Base-by-base conservation (phyloP, 2,888 invertebrate genomes). In the Melikaiella ostensackeni region DNA sequence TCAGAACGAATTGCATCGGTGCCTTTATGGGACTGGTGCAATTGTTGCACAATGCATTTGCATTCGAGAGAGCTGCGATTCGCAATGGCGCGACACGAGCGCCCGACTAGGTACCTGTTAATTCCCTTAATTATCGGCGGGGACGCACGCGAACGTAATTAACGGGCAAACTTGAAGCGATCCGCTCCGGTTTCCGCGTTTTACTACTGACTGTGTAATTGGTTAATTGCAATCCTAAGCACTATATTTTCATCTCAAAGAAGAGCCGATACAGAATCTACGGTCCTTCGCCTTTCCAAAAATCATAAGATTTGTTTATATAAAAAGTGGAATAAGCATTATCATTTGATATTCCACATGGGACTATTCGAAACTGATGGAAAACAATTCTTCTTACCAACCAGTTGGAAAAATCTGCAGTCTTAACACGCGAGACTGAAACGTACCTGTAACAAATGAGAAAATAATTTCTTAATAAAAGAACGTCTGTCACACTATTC, bases 51-150 rank as follows among this genome's bases (percentile, higher is more conserved):
- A 86, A 88, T 85, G 81, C 80, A 86, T 86, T 86, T 86, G 83
- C 86, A 85, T 86, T 81, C 82, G 77, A 77, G 80, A 76, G 79
- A 79, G 55, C 21, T 35, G 63, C 27, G 24, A 61, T 59, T 42
- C 73, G 73, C 59, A 35, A 57, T 61, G 30, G 74, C 61, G 42
- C 64, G 42, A 46, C 64, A 66, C 64, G 64, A 66, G 64, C 42
- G 62, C 70, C 66, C 63, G 59, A 77, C 80, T 79, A 76, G 80
- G 74, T 83, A 82, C 83, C 84, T 81, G 84, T 83, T 88, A 86
- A 86, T 88, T 87, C 85, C 85, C 84, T 86, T 87, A 87, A 88
- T 88, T 87, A 84, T 84, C 82, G 79, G 78, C 81, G 75, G 80
- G 79, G 78, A 76, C 74, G 79, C 77, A 75, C 81, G 79, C 83